Conservation (phyloP, 2,888 invertebrate genomes). For the Alcis repandata region DNA sequence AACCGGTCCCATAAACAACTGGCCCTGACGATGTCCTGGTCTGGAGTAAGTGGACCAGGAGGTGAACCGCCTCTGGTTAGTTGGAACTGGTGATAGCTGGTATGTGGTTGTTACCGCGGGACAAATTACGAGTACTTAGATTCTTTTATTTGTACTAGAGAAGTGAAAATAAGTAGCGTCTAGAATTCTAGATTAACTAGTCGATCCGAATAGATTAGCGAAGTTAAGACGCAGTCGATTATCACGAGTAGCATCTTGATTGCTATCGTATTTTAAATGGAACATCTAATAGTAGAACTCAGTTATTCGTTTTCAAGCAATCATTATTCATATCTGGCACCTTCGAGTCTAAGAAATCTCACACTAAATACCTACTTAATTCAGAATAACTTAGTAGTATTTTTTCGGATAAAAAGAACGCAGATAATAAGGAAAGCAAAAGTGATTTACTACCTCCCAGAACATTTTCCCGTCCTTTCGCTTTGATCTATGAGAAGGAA, state of each 20-base stretch:
- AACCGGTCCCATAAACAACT: conserved; percentile 26
- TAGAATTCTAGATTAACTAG: no score
- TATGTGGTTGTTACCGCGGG: conserved; percentile 2
- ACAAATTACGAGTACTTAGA: background rate
- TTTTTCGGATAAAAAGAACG: no score
- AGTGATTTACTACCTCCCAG: background rate
- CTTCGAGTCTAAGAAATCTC: no score
- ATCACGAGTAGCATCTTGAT: no score
- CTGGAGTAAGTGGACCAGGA: conserved; percentile 31
- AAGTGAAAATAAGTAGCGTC: background rate
- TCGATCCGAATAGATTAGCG: no score
- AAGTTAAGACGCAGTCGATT: no score
- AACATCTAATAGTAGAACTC: no score
- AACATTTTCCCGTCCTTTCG: background rate
- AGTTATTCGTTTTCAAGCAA: no score
- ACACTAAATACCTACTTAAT: no score
- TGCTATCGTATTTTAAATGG: no score
- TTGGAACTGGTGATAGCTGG: background rate
- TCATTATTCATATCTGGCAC: no score
- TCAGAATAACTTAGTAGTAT: no score
- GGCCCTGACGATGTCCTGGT: conserved; percentile 24
- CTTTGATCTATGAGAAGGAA: conserved; percentile 16
- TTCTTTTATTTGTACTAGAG: background rate
- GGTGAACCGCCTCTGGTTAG: conserved; percentile 28
- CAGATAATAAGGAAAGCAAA: background rate